A percentile compares a stretch with the other conserved stretches of the same genome.
These are phyloP conservation scores for Bryconaethiops microstoma DNA, from an alignment of 2,797 vertebrate genomes.

Conservation along the genomic window DNA sequence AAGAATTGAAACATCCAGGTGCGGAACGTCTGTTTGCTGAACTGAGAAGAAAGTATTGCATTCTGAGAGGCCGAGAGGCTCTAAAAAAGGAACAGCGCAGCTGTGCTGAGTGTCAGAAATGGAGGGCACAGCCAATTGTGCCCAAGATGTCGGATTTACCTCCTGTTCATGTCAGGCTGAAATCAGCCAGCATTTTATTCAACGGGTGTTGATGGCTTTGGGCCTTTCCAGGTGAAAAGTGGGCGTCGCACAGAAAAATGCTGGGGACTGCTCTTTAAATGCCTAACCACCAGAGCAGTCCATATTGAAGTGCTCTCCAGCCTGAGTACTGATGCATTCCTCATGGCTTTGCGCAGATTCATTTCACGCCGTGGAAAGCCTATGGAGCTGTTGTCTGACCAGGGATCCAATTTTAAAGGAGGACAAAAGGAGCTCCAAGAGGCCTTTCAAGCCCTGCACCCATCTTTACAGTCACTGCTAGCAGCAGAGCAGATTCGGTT, in stretches of 20 bases:
- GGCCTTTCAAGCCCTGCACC: too few species aligned
- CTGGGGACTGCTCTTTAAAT: conserved; percentile 20
- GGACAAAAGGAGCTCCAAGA: too few species aligned
- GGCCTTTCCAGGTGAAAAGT: not conserved
- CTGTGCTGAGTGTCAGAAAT: conserved; percentile 1
- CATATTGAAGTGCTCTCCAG: conserved; percentile 6
- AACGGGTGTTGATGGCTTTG: conserved; percentile 2
- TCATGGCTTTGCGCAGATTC: conserved; percentile 7
- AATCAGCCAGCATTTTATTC: conserved; percentile 1
- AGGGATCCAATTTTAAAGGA: conserved; percentile 1
- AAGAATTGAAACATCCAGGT: conserved; percentile 20
- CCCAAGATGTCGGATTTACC: conserved; percentile 19
- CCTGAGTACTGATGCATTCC: conserved; percentile 2
- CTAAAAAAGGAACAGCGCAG: not conserved
- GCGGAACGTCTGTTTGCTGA: conserved; percentile 37
- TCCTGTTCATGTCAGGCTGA: not conserved
- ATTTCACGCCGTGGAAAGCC: not conserved
- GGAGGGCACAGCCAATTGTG: conserved; percentile 11
- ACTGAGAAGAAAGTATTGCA: conserved; percentile 1
- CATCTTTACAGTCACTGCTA: too few species aligned
- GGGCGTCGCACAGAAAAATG: not conserved
- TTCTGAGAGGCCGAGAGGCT: conserved; percentile 10
- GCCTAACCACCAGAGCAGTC: not conserved
- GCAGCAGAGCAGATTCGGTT: too few species aligned
- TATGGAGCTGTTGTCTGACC: not conserved